Evolutionary conservation across 2,888 invertebrate genomes (phyloP).

Genomic region (Drosophila monieri): DNA sequence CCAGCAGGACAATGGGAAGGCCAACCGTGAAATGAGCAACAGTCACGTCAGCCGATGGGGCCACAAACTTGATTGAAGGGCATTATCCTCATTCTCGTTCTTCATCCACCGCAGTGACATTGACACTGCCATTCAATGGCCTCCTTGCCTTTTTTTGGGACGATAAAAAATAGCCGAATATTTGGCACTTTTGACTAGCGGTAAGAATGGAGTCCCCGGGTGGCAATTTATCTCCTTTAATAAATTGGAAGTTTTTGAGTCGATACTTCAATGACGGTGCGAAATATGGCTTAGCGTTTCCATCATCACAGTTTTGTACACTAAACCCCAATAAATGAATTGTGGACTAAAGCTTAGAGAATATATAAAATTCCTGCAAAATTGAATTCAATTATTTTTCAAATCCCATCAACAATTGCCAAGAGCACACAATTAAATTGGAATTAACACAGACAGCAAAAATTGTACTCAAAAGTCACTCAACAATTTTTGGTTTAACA

Average conservation of each 20-base stretch:
- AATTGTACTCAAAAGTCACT: conserved; percentile 36
- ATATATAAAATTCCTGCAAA: background rate
- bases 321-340: background rate
- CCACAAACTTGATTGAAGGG: conserved; percentile 39
- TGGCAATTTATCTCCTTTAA: conserved; percentile 41
- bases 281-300: conserved; percentile 15
- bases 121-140: conserved; percentile 22
- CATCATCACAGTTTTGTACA: background rate
- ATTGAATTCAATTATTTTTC: conserved; percentile 5
- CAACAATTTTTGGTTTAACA: conserved; percentile 20
- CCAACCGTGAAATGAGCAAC: conserved; percentile 51
- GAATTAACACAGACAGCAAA: conserved; percentile 32
- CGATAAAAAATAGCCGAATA: conserved; percentile 34
- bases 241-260: conserved; percentile 32
- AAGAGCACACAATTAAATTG: conserved; percentile 29
- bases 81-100: conserved; percentile 23
- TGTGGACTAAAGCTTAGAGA: background rate
- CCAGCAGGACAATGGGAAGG: conserved; percentile 38
- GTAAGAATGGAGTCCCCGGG: conserved; percentile 5
- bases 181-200: conserved; percentile 17
- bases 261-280: conserved; percentile 24
- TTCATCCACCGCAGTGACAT: conserved; percentile 22
- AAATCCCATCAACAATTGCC: conserved; percentile 12
- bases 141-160: conserved; percentile 26
- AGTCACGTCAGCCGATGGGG: conserved; percentile 40